phyloP scores from a whole-genome alignment of 2,888 invertebrate genomes.

The Pyralis farinalis region DNA sequence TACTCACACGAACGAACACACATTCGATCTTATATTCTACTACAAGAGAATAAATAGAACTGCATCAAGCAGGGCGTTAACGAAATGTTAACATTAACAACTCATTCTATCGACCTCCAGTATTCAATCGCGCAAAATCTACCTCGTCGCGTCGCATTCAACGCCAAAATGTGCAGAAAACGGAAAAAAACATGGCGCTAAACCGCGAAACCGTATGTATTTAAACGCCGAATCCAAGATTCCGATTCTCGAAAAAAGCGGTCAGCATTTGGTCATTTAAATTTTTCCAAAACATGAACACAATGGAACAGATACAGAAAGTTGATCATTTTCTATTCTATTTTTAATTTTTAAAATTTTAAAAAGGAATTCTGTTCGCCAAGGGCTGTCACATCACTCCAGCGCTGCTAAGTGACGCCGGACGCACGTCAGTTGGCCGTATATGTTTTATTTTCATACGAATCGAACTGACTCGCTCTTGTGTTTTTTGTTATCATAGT shows the following conservation, averaged over 20 bases:
- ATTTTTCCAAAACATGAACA: constrained; percentile 80
- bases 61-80: constrained; percentile 41
- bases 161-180: constrained; percentile 75
- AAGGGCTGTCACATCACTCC: constrained; percentile 80
- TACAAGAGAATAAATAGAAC: constrained; percentile 21
- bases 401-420: constrained; percentile 80
- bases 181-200: constrained; percentile 80
- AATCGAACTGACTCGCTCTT: constrained; percentile 59
- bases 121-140: constrained; percentile 73
- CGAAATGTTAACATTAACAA: constrained; percentile 71
- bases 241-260: constrained; percentile 65
- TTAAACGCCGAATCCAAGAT: constrained; percentile 77
- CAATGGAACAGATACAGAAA: constrained; percentile 76
- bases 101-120: constrained; percentile 71
- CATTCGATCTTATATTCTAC: neutral
- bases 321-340: constrained; percentile 54
- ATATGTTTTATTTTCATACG: constrained; percentile 77
- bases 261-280: constrained; percentile 70
- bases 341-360: constrained; percentile 69
- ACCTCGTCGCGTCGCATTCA: constrained; percentile 59
- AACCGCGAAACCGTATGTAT: constrained; percentile 78
- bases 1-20: neutral
- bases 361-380: constrained; percentile 76
- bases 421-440: constrained; percentile 75
- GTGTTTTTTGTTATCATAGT: constrained; percentile 75